These are phyloP conservation scores for Sciurus vulgaris DNA, from an alignment of 2,797 vertebrate species.

Conservation along the genomic window DNA sequence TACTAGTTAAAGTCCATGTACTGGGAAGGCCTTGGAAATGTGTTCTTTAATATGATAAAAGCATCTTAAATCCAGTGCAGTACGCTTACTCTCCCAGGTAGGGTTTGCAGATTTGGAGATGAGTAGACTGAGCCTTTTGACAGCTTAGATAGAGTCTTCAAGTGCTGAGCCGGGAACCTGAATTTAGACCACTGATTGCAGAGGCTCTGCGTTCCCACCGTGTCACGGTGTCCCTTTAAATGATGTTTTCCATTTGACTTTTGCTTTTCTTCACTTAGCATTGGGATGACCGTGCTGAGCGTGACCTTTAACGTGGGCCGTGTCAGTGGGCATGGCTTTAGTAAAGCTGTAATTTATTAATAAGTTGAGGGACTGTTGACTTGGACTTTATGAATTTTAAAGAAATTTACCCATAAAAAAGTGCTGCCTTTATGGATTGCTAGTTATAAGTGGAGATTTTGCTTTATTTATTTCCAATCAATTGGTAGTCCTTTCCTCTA, in stretches of 20 bases:
- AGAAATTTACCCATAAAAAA: conserved; percentile 84
- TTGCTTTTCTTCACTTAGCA: conserved; percentile 45
- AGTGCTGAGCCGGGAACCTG: conserved; percentile 42
- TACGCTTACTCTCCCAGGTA: not conserved
- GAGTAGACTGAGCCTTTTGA: conserved; percentile 5
- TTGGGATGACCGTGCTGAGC: conserved; percentile 49
- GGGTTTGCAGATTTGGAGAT: not conserved
- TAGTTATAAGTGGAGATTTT: conserved; percentile 84
- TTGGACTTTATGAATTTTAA: conserved; percentile 75
- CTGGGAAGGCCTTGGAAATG: conserved; percentile 58
- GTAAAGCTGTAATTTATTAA: conserved; percentile 80
- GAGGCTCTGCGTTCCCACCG: not conserved
- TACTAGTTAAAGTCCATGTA: not conserved
- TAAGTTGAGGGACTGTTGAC: conserved; percentile 77
- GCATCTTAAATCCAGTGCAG: not conserved
- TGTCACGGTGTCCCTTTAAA: not conserved
- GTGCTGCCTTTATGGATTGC: conserved; percentile 81
- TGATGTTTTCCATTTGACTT: conserved; percentile 64
- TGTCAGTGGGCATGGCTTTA: conserved; percentile 67
- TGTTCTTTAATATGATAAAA: conserved; percentile 29
- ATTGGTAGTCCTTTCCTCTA: conserved; percentile 86
- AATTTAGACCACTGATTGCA: conserved; percentile 37
- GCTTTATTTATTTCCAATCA: conserved; percentile 88
- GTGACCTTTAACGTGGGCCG: conserved; percentile 63
- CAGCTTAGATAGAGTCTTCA: conserved; percentile 12